Base-by-base conservation (phyloP, 2,888 invertebrate species). In the Hemistola chrysoprasaria region DNA sequence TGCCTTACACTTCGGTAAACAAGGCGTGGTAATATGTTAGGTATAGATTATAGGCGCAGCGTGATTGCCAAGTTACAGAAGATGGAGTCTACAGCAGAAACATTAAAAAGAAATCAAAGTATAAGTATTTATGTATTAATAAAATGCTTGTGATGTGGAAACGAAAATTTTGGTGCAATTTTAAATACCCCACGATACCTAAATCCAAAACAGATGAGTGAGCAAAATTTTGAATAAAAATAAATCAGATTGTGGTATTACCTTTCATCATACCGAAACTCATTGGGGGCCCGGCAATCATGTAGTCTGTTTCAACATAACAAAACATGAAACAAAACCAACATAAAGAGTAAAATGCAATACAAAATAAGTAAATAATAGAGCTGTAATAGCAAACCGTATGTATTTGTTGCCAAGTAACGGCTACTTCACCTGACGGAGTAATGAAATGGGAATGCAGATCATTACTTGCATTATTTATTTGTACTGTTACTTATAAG, bases 201-300 rank as follows among this genome's bases (percentile, higher is more conserved):
- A 79, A 47, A 65, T 75, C 81, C 80, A 64, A 77, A 71, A 72
- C 66, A 72, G 80, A 77, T 72, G 60, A 24, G 69, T 71, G 74
- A 64, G 65, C 63, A 84, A 53, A 72, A 83, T 82, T 86, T 88
- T 71, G 79, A 78, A 81, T 62, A 74, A 64, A 62, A 58, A 68
- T 71, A 40, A 69, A 69, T 76, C 75, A 73, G 69, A 70, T 77
- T 69, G 74, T 72, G 72, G 83, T 80, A 89, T 93, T 94, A 95
- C 94, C 95, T 94, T 94, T 94, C 90, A 95, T 92, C 90, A 94
- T 94, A 93, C 94, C 94, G 93, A 93, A 94, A 91, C 93, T 93
- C 92, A 94, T 92, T 88, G 94, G 93, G 90, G 92, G 92, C 87
- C 94, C 93, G 90, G 93, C 92, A 90, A 93, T 92, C 93, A 93